These are phyloP conservation scores for Eulemur rufifrons DNA, from an alignment of 2,113 vertebrate genomes.

Conservation along the genomic window DNA sequence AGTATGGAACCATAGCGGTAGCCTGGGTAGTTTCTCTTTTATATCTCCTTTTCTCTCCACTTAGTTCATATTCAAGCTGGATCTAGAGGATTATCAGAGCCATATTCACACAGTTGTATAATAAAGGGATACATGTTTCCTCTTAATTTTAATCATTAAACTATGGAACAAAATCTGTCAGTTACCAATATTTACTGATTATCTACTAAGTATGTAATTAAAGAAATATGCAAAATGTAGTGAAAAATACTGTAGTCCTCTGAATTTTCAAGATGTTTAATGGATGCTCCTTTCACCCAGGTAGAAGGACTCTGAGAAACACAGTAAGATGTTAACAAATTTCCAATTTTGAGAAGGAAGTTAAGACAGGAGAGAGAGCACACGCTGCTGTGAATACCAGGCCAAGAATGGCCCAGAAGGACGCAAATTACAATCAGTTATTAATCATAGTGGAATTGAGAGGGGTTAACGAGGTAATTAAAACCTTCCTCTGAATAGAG, in stretches of 20 bases:
- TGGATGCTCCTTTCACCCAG: not conserved
- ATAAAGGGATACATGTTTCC: not conserved
- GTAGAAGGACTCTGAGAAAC: not conserved
- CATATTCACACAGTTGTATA: not conserved
- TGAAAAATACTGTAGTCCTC: not conserved
- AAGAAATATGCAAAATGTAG: not conserved
- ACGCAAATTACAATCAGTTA: conserved; percentile 53
- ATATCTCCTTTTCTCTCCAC: not conserved
- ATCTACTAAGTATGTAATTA: not conserved
- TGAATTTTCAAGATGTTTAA: not conserved
- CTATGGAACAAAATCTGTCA: not conserved
- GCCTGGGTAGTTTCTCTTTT: not conserved
- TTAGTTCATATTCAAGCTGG: not conserved
- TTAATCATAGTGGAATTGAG: conserved; percentile 38
- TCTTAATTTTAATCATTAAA: conserved; percentile 14
- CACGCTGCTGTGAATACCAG: not conserved
- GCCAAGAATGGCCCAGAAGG: not conserved
- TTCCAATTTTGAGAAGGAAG: not conserved
- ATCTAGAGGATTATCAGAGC: not conserved
- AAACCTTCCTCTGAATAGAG: conserved; percentile 19
- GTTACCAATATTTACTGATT: not conserved
- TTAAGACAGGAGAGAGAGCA: not conserved
- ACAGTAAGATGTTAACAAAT: not conserved
- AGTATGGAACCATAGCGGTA: not conserved
- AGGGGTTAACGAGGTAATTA: conserved; percentile 54